A percentile compares a stretch with the other conserved stretches of the same genome.
These are phyloP conservation scores for Heliconius eleuchia DNA, from an alignment of 1,140 invertebrate species.

Conservation along the genomic window DNA sequence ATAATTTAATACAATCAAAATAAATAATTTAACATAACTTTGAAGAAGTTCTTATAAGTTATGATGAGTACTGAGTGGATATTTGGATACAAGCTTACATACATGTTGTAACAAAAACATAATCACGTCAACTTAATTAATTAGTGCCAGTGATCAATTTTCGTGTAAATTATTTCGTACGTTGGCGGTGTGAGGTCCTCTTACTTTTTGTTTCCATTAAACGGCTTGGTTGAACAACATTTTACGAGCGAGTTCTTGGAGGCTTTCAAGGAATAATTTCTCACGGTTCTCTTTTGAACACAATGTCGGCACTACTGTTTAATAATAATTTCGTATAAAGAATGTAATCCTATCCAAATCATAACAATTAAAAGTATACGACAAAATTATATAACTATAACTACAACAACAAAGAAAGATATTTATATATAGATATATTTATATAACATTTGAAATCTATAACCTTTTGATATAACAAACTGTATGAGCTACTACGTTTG, in stretches of 20 bases:
- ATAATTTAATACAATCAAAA: no score
- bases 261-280: conserved; percentile 30
- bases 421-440: no score
- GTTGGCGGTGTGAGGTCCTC: conserved; percentile 49
- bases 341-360: background rate
- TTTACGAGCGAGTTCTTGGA: conserved; percentile 26
- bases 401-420: background rate
- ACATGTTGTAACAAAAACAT: conserved; percentile 35
- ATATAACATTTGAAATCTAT: background rate
- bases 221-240: conserved; percentile 31
- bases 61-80: background rate
- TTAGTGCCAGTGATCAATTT: conserved; percentile 56
- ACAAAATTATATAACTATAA: background rate
- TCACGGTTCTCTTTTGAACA: conserved; percentile 30
- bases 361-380: background rate
- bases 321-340: conserved; percentile 6
- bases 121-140: conserved; percentile 49
- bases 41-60: background rate
- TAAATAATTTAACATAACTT: background rate
- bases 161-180: conserved; percentile 49
- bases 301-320: background rate
- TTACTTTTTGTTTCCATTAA: conserved; percentile 43
- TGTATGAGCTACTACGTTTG: background rate
- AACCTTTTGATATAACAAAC: background rate
- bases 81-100: background rate